Percentiles rank a stretch among this genome's conserved stretches.
These are phyloP conservation scores for Corapipo altera DNA, from an alignment of 2,113 vertebrate species.

Conservation along the genomic window DNA sequence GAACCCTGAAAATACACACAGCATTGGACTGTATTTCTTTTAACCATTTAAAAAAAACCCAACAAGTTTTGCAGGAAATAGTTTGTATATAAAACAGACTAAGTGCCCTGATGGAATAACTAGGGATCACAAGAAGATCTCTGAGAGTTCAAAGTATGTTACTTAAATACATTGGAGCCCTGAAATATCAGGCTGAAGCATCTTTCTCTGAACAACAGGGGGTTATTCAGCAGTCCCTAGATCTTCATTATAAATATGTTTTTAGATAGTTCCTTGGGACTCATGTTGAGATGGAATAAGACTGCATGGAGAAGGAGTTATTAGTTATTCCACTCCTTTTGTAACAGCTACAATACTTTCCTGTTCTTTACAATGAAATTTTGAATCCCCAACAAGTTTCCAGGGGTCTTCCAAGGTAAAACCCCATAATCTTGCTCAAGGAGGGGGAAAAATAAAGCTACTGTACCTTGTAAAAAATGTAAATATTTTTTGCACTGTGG, in stretches of 20 bases:
- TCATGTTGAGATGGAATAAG: background rate
- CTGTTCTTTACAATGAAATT: background rate
- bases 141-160: background rate
- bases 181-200: background rate
- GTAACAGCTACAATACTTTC: background rate
- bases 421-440: background rate
- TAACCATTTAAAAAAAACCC: background rate
- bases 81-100: background rate
- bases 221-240: background rate
- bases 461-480: background rate
- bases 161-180: background rate
- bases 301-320: background rate
- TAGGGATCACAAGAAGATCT: background rate
- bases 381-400: background rate
- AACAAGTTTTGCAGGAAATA: background rate
- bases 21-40: background rate
- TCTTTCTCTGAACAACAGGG: background rate
- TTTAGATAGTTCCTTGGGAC: background rate
- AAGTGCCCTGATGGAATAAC: background rate
- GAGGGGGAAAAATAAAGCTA: accelerated
- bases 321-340: background rate
- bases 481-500: background rate
- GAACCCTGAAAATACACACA: background rate
- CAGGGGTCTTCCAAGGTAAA: background rate
- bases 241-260: background rate